Conservation (phyloP, 2,113 vertebrate species). For the rabbit (Oryctolagus cuniculus) region DNA sequence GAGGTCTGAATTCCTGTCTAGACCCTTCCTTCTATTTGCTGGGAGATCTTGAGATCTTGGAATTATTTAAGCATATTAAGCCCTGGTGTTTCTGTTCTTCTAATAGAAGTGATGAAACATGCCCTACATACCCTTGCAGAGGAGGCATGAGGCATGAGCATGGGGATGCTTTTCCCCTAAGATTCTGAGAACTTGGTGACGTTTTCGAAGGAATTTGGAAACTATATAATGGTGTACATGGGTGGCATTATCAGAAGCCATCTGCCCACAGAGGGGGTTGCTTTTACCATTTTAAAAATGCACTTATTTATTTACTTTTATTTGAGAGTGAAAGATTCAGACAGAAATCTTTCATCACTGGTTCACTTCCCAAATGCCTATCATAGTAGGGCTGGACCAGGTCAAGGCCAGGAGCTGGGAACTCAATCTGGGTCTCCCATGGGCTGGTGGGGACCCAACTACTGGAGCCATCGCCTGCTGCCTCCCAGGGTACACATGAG, state of each 20-base stretch:
- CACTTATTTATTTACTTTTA: no score
- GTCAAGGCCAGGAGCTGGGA: no score
- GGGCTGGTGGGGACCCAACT: no score
- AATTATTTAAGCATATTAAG: not conserved
- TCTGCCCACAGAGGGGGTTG: not conserved
- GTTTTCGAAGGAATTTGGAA: not conserved
- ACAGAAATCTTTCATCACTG: no score
- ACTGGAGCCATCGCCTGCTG: no score
- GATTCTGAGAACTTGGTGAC: no score
- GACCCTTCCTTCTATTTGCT: not conserved
- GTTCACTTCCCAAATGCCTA: no score
- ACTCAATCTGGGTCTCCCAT: no score
- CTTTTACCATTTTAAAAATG: not conserved
- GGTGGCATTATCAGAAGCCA: not conserved
- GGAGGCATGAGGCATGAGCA: not conserved
- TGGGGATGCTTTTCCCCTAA: not conserved
- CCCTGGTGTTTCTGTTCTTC: not conserved
- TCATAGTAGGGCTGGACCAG: no score
- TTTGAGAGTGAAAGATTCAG: no score
- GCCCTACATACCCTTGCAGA: no score
- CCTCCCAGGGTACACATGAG: no score
- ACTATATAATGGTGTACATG: not conserved
- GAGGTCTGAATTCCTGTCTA: not conserved
- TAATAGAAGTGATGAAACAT: not conserved
- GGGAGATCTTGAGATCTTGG: not conserved